Base-by-base conservation (phyloP, 2,888 invertebrate species). In the Tigriopus californicus region DNA sequence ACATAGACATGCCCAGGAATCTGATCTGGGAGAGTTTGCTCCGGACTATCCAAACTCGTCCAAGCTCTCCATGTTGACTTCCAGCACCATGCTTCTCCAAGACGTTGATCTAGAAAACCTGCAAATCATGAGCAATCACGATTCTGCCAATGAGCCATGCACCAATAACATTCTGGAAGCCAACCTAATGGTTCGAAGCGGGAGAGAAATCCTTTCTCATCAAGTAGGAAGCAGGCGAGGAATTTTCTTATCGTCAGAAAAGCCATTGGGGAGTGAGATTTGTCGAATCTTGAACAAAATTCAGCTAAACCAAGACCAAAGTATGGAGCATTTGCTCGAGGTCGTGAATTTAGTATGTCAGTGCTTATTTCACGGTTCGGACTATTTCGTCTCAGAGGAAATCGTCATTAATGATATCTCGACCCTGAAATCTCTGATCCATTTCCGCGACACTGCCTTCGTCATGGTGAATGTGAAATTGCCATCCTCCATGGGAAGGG, bases 51-150 rank as follows among this genome's bases (percentile, higher is more conserved):
- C 33, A 40, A 22, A 55, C 20, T 69, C 66, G 68, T 67, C 52
- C 67, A 20, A 40, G 48, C n/a, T 25, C 18, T 25, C 12, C 18
- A 54, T 25, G 54, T 8, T 10, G 49, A 33, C 22, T 40, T 58
- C 5, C 8, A 41, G 33, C 63, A 66, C 8, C 66, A 66, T 1
- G 65, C 68, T 62, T 25, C 48, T 59, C 15, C 47, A 62, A 64
- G 69, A 71, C 56, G 66, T 71, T 48, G 70, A 71, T 62, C 66
- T 71, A 33, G 71, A 71, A 62, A 71, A 71, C 62, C 68, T 70
- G 5, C 69, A 70, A 65, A 66, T 71, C 46, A 62, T 71, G 52
- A 49, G 15, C 20, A 49, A 49, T 12, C 49, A 49, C 33, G 3
- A 8, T 33, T 33, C 33, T 33, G 33, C 4, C 33, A 33, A 33